These are phyloP conservation scores for Scleropages formosus DNA, from an alignment of 2,797 vertebrate genomes.

Conservation along the genomic window DNA sequence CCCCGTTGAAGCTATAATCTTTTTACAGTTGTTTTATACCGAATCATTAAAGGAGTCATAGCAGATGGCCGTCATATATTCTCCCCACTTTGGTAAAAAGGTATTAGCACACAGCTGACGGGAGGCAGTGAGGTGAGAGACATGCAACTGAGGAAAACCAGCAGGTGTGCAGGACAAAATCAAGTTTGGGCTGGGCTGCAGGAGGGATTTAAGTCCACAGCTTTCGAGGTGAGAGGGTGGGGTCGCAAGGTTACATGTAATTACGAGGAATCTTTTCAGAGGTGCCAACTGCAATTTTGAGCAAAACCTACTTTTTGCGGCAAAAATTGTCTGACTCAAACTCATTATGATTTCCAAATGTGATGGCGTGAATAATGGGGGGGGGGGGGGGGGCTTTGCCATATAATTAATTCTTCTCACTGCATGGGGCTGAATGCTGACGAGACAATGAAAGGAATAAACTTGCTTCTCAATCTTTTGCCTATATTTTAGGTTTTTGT, in stretches of 20 bases:
- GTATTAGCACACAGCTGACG: slow-evolving; percentile 37
- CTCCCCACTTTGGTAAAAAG: slow-evolving; percentile 57
- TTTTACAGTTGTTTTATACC: slow-evolving; percentile 62
- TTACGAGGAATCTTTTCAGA: slow-evolving; percentile 49
- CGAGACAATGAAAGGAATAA: slow-evolving; percentile 66
- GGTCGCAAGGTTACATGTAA: slow-evolving; percentile 57
- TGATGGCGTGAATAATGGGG: slow-evolving; percentile 66
- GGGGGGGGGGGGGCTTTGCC: slow-evolving; percentile 62
- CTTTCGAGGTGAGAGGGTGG: slow-evolving; percentile 44
- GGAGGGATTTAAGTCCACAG: slow-evolving; percentile 38
- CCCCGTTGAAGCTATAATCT: slow-evolving; percentile 49
- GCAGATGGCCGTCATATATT: slow-evolving; percentile 72
- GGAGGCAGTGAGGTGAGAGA: slow-evolving; percentile 21
- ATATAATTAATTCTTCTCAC: slow-evolving; percentile 75
- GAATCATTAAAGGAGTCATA: slow-evolving; percentile 79
- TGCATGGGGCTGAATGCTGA: slow-evolving; percentile 69
- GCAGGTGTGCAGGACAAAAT: slow-evolving; percentile 57
- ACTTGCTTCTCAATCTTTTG: slow-evolving; percentile 24
- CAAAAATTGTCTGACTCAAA: slow-evolving; percentile 60
- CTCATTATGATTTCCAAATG: slow-evolving; percentile 69
- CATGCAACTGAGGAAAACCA: slow-evolving; percentile 42
- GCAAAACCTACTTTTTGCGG: slow-evolving; percentile 36
- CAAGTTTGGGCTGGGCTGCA: slow-evolving; percentile 35
- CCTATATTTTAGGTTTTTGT: slow-evolving; percentile 17
- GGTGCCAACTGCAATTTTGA: slow-evolving; percentile 45